Evolutionary conservation across 2,113 vertebrate genomes (phyloP).

Genomic region (Uria lomvia): DNA sequence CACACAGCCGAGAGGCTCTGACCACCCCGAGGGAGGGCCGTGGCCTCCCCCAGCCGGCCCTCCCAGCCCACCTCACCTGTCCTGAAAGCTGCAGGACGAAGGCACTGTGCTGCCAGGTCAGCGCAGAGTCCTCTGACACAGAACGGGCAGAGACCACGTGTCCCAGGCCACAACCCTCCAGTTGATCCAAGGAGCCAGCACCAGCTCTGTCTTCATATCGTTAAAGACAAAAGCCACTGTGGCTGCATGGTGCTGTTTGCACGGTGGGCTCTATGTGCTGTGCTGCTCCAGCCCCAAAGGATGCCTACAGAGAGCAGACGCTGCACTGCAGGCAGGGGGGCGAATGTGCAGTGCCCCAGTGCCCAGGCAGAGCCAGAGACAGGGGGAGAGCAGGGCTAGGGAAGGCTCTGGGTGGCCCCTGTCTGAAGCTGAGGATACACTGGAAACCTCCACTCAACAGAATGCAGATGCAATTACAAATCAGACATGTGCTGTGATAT

Average conservation of each 20-base stretch:
- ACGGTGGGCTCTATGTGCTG: not conserved
- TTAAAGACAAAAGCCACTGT: not conserved
- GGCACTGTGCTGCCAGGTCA: not conserved
- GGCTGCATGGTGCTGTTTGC: not conserved
- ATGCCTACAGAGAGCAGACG: not conserved
- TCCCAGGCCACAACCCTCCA: not conserved
- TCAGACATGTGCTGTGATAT: not conserved
- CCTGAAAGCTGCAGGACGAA: not conserved
- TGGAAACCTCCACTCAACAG: not conserved
- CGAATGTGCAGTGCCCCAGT: not conserved
- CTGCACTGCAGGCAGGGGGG: not conserved
- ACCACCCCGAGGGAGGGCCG: rapidly evolving
- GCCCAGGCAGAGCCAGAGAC: not conserved
- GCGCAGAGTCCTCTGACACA: not conserved
- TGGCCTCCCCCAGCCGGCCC: not conserved
- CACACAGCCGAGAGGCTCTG: not conserved
- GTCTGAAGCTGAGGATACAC: not conserved
- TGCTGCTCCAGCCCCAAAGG: not conserved
- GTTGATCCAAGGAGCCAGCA: not conserved
- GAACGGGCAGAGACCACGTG: rapidly evolving
- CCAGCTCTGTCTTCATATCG: not conserved
- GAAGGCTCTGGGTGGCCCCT: not conserved
- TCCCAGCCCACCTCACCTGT: not conserved
- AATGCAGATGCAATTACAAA: not conserved
- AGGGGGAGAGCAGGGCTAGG: not conserved